phyloP scores from a whole-genome alignment of 2,113 vertebrate species.

The Sceloporus tristichus region DNA sequence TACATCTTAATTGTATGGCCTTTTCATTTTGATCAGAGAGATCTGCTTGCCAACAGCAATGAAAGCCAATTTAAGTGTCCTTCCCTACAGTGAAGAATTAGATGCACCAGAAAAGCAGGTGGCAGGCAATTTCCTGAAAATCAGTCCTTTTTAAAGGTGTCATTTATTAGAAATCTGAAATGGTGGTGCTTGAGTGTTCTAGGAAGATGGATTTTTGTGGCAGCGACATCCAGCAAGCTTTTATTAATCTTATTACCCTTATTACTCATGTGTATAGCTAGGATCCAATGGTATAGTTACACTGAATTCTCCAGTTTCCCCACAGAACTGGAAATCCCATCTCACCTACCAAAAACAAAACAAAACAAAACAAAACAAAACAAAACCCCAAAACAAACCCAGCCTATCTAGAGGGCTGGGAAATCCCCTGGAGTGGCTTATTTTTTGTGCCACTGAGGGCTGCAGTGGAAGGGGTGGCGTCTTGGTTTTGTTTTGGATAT shows the following conservation, averaged over 20 bases:
- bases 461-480: too few species aligned
- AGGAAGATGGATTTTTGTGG: background rate
- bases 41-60: background rate
- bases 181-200: background rate
- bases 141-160: background rate
- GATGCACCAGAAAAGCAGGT: background rate
- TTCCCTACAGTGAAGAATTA: background rate
- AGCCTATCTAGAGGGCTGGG: too few species aligned
- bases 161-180: background rate
- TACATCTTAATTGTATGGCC: background rate
- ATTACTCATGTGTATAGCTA: too few species aligned
- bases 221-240: background rate
- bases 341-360: too few species aligned
- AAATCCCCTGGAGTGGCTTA: too few species aligned
- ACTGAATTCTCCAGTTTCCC: too few species aligned
- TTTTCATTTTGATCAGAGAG: background rate
- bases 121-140: conserved; percentile 11
- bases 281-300: too few species aligned
- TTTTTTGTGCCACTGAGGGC: too few species aligned
- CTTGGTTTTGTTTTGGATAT: too few species aligned
- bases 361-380: too few species aligned
- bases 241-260: background rate
- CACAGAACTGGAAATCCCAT: too few species aligned
- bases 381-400: too few species aligned
- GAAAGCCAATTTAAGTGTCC: background rate